Base-by-base conservation (phyloP, 2,888 invertebrate genomes). In the Stenurella melanura region DNA sequence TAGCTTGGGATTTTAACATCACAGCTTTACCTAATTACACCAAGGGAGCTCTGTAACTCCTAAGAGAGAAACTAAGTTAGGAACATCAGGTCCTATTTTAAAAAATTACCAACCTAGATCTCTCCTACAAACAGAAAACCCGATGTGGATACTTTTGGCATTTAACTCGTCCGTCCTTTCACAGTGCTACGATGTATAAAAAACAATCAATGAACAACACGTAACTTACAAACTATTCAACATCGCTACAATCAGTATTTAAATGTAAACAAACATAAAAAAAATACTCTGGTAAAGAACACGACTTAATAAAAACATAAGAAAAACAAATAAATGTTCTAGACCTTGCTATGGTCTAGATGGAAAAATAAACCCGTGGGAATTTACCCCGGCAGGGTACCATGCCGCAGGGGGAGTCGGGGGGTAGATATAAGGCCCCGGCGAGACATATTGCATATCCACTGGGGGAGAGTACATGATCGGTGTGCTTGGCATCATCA, bases 291-390 rank as follows among this genome's bases (percentile, higher is more conserved):
- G 10, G 4, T 12, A 61, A 64, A 38, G n/a, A 64, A 64, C n/a
- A n/a, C 34, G 9, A 64, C 38, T 64, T 17, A 18, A 30, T 34
- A 15, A 7, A 30, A 0, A 18, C 18, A n/a, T n/a, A 30, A 57
- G 15, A 3, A 69, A 17, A 54, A 30, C 6, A 70, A 66, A 63
- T 42, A 34, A 1, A 17, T 21, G 4, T 26, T 10, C 19, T 18
- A 38, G 42, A 34, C 64, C 15, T 64, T 17, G 15, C 6, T 64
- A 19, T 6, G 38, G 74, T 57, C 73, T 72, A 58, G 76, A 73
- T 2, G 86, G 87, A 73, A 86, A 87, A 74, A 86, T 83, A 64
- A 87, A 87, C 21, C 86, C 86, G 30, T 85, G 86, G 9, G 83
- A 68, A 71, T 83, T 84, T 4, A 83, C 69, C 17, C 82, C 79